Base-by-base conservation (phyloP, 2,113 vertebrate species). In the Scophthalmus maximus region DNA sequence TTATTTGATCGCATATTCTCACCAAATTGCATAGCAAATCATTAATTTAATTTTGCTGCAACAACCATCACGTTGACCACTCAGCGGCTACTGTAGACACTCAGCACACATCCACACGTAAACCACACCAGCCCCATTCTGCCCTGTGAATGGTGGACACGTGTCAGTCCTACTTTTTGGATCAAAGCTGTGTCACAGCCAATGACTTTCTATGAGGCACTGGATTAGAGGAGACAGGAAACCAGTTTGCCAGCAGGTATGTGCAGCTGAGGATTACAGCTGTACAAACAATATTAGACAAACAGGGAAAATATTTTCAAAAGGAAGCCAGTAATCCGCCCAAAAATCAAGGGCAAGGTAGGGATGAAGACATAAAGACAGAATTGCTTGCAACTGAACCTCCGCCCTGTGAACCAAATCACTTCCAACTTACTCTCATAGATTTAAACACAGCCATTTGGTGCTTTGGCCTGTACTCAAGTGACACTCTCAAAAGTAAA, bases 281-380 rank as follows among this genome's bases (percentile, higher is more conserved):
- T 94, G 91, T 86, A 78, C 74, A 93, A 94, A 94, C 89, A 93
- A 78, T 80, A 89, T 90, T 91, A 82, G 87, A 89, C 83, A 92
- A 94, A 93, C 82, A 68, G 62, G 63, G 81, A 72, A 85, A 84
- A 85, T 91, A 88, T 94, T 93, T 94, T 91, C 46, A 59, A 87
- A 92, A 91, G 92, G 90, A 94, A 93, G 82, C 70, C 73, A 81
- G 87, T 89, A 90, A 93, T 92, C 92, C 80, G 71, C 64, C 65
- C 64, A 76, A 88, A 26, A 92, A 87, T 78, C 66, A 60, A 74
- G 81, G 71, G 64, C 83, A 78, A 86, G 82, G 69, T 85, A 66
- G 75, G 73, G 73, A 86, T 87, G 80, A 90, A 91, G 79, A 83
- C 73, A 77, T 68, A 65, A 67, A 70, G 76, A 79, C 81, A 49